Conservation (phyloP, 1,140 invertebrate species). For the Mya arenaria region DNA sequence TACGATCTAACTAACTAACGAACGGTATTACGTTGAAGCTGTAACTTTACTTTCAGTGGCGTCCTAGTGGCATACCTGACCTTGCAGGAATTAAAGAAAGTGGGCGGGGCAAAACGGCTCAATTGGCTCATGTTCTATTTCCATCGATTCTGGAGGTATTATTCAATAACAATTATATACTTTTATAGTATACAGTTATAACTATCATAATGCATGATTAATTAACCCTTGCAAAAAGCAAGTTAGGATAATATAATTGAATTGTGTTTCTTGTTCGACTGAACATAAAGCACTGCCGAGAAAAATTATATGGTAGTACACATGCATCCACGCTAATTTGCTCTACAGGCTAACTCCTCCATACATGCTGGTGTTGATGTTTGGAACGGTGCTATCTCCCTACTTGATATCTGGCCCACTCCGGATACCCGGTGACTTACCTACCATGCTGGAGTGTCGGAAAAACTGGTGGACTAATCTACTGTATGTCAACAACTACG, state of each 20-base stretch:
- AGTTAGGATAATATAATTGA: neutral
- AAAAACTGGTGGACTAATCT: slow-evolving; percentile 91
- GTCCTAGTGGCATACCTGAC: slow-evolving; percentile 83
- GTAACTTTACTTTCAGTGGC: slow-evolving; percentile 81
- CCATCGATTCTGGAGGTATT: slow-evolving; percentile 65
- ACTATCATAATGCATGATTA: neutral
- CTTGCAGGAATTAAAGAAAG: slow-evolving; percentile 81
- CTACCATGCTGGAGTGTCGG: slow-evolving; percentile 80
- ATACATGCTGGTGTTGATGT: slow-evolving; percentile 69
- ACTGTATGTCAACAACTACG: slow-evolving; percentile 91
- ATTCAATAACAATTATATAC: too few species aligned
- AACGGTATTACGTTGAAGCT: neutral
- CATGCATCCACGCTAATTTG: neutral
- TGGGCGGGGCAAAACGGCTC: slow-evolving; percentile 44
- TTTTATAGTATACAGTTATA: neutral
- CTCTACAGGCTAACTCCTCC: slow-evolving; percentile 66
- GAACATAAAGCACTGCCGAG: neutral
- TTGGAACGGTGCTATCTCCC: slow-evolving; percentile 64
- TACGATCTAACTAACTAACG: neutral
- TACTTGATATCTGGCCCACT: slow-evolving; percentile 71
- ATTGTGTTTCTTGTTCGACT: neutral
- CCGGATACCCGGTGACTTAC: slow-evolving; percentile 36
- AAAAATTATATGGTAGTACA: neutral
- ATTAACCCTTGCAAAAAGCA: neutral
- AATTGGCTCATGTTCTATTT: slow-evolving; percentile 59